Conservation (phyloP, 2,797 vertebrate species). For the Macrochelys suwanniensis region DNA sequence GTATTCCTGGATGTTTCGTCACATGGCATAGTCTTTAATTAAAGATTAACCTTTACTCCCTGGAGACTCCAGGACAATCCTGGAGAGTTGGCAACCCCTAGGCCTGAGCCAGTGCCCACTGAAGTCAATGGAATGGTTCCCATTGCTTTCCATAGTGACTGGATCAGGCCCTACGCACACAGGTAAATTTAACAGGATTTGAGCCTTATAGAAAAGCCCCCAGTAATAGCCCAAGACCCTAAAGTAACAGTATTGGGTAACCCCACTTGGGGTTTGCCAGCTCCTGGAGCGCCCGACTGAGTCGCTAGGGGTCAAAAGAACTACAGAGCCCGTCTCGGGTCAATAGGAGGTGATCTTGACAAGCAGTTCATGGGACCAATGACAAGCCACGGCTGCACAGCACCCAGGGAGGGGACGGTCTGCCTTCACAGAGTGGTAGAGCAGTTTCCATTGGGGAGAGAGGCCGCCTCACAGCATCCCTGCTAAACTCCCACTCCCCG, state of each 20-base stretch:
- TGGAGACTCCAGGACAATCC: background rate
- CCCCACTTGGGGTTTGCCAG: background rate
- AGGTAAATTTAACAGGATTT: background rate
- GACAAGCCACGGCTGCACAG: background rate
- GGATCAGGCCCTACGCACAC: background rate
- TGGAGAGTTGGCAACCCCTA: too few relatives aligned
- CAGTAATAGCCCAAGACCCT: background rate
- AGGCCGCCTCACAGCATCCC: background rate
- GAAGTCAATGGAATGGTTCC: background rate
- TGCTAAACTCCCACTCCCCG: background rate
- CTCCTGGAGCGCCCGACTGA: background rate
- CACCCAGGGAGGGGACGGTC: background rate
- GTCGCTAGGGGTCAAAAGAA: background rate
- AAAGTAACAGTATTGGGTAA: fast-evolving
- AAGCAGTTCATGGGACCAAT: too few relatives aligned
- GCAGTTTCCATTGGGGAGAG: background rate
- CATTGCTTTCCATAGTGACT: background rate
- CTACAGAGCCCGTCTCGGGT: background rate
- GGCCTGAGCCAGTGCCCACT: background rate
- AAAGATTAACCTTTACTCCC: too few relatives aligned
- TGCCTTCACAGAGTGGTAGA: background rate
- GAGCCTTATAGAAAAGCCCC: background rate
- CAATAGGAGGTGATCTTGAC: background rate
- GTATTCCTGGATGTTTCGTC: too few relatives aligned
- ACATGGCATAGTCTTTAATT: too few relatives aligned